These are phyloP conservation scores for Eulithis testata DNA, from an alignment of 2,888 invertebrate genomes.

Conservation along the genomic window DNA sequence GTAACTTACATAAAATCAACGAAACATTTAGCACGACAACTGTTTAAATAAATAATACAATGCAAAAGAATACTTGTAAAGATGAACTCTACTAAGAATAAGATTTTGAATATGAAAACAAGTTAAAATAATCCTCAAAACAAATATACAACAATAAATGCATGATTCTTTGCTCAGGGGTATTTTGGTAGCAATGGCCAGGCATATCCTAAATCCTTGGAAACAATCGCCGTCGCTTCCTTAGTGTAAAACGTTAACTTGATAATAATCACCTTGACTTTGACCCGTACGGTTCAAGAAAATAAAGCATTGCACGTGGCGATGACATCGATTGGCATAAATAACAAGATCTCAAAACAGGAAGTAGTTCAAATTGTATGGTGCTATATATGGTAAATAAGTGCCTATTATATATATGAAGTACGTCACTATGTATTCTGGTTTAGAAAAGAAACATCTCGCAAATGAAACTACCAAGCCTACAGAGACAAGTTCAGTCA, in stretches of 20 bases:
- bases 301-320: conserved; percentile 23
- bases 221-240: conserved; percentile 9
- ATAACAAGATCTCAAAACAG: conserved; percentile 33
- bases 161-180: conserved; percentile 3
- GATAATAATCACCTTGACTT: conserved; percentile 36
- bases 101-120: conserved; percentile 1
- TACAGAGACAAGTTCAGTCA: no score
- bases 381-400: conserved; percentile 7
- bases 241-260: conserved; percentile 11
- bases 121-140: conserved; percentile 4
- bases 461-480: background rate
- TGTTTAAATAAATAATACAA: no score
- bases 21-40: background rate
- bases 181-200: conserved; percentile 5
- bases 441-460: background rate
- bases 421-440: conserved; percentile 9
- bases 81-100: background rate
- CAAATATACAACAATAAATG: conserved; percentile 15
- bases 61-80: background rate
- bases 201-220: conserved; percentile 10
- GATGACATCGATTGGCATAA: conserved; percentile 23
- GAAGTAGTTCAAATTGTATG: conserved; percentile 25
- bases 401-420: conserved; percentile 18
- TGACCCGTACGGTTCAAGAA: conserved; percentile 32
- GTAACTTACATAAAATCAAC: background rate